Evolutionary conservation across 2,113 vertebrate species (phyloP).

Genomic region (Laterallus jamaicensis): DNA sequence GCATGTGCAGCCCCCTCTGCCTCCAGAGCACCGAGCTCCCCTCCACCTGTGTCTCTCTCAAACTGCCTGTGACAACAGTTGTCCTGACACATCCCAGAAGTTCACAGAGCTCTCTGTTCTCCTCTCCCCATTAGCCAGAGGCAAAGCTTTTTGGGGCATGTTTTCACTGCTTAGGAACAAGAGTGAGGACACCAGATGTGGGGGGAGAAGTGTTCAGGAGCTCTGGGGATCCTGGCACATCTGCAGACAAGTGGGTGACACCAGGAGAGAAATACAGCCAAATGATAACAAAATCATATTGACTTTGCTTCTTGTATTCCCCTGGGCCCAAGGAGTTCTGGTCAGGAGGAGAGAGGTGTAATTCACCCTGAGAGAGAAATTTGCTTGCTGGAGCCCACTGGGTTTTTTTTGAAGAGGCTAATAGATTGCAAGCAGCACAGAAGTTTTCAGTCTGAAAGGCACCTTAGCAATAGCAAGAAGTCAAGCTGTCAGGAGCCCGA

Average conservation of each 20-base stretch:
- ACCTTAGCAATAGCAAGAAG: background rate
- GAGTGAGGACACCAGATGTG: background rate
- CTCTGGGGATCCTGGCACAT: background rate
- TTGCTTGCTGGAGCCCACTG: background rate
- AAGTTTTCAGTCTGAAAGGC: background rate
- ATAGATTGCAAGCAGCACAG: background rate
- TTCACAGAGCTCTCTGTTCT: background rate
- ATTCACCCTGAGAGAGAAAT: background rate
- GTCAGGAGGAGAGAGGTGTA: background rate
- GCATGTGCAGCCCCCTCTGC: background rate
- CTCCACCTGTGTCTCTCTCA: accelerated
- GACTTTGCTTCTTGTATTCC: background rate
- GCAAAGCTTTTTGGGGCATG: background rate
- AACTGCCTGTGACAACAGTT: background rate
- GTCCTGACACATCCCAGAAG: background rate
- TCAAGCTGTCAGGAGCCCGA: background rate
- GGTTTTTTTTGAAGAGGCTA: background rate
- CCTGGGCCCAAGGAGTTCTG: background rate
- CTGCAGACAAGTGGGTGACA: background rate
- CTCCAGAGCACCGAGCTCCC: background rate
- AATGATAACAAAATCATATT: background rate
- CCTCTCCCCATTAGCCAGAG: background rate
- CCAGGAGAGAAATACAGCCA: background rate
- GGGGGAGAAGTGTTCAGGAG: background rate
- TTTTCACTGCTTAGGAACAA: background rate